Percentiles rank a stretch among this genome's conserved stretches.
These are phyloP conservation scores for Oligia strigilis DNA, from an alignment of 2,888 invertebrate species.

Conservation along the genomic window DNA sequence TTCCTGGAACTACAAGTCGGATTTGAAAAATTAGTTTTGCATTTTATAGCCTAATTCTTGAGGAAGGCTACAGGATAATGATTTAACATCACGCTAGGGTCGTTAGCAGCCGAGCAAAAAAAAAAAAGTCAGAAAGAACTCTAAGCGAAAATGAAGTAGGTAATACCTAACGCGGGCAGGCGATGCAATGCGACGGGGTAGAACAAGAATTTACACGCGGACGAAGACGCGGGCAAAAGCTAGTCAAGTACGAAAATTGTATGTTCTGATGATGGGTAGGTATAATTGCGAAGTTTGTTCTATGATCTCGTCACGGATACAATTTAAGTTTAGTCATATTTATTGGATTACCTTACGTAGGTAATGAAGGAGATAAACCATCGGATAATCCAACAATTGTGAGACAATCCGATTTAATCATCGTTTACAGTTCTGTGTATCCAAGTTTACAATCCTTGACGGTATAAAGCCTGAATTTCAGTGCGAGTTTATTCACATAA, in stretches of 20 bases:
- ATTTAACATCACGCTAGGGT: too few relatives aligned
- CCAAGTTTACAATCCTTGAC: constrained; percentile 51
- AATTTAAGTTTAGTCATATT: constrained; percentile 17
- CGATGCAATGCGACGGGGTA: neutral
- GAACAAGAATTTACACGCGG: neutral
- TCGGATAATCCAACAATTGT: constrained; percentile 40
- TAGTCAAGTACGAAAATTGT: neutral
- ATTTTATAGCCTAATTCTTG: too few relatives aligned
- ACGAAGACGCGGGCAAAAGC: neutral
- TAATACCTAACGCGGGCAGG: neutral
- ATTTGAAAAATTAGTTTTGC: too few relatives aligned
- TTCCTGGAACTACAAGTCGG: too few relatives aligned
- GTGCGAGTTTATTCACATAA: constrained; percentile 34
- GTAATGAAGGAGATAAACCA: constrained; percentile 42
- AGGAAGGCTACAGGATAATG: too few relatives aligned
- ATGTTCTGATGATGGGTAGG: neutral
- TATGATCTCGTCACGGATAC: neutral
- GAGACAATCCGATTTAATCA: constrained; percentile 40
- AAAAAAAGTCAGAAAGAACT: too few relatives aligned
- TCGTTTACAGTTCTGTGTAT: constrained; percentile 33
- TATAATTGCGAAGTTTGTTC: neutral
- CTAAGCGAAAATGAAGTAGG: neutral
- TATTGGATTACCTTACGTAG: constrained; percentile 12
- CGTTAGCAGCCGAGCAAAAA: too few relatives aligned
- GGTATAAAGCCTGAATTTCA: constrained; percentile 56